Evolutionary conservation across 2,113 vertebrate genomes (phyloP).

Genomic region (Oryzias melastigma): DNA sequence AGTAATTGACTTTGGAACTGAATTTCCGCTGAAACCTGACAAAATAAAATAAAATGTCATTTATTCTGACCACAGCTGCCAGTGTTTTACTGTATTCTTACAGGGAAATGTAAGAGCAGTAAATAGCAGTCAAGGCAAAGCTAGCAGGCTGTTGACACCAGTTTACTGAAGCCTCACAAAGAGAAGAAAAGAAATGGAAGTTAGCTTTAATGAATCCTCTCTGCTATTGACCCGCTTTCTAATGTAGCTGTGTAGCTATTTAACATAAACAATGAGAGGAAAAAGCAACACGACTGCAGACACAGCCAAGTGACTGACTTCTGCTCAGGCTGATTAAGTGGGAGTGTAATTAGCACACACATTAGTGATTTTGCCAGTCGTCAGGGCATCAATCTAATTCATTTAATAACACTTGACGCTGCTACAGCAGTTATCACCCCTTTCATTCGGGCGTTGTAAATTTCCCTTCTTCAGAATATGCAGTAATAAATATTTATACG

Average conservation of each 20-base stretch:
- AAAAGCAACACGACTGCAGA: slow-evolving; percentile 14
- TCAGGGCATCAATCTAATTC: slow-evolving; percentile 30
- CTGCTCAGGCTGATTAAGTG: slow-evolving; percentile 2
- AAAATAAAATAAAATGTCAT: too few species aligned
- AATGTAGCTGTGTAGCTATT: slow-evolving; percentile 29
- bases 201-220: slow-evolving; percentile 57
- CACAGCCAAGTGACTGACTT: slow-evolving; percentile 29
- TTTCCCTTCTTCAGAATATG: background rate
- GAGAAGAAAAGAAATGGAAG: slow-evolving; percentile 37
- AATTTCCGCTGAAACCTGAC: too few species aligned
- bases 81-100: background rate
- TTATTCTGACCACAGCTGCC: background rate
- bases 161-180: slow-evolving; percentile 22
- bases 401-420: slow-evolving; percentile 40
- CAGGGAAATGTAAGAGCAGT: background rate
- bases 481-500: slow-evolving; percentile 9
- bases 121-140: background rate
- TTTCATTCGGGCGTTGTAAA: slow-evolving; percentile 7
- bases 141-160: slow-evolving; percentile 14
- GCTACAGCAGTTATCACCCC: background rate
- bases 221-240: slow-evolving; percentile 48
- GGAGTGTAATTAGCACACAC: slow-evolving; percentile 33
- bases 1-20: too few species aligned
- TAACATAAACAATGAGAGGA: slow-evolving; percentile 44
- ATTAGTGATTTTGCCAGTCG: slow-evolving; percentile 23